Conservation (phyloP, 2,113 vertebrate genomes). For the Ctenomys sociabilis region DNA sequence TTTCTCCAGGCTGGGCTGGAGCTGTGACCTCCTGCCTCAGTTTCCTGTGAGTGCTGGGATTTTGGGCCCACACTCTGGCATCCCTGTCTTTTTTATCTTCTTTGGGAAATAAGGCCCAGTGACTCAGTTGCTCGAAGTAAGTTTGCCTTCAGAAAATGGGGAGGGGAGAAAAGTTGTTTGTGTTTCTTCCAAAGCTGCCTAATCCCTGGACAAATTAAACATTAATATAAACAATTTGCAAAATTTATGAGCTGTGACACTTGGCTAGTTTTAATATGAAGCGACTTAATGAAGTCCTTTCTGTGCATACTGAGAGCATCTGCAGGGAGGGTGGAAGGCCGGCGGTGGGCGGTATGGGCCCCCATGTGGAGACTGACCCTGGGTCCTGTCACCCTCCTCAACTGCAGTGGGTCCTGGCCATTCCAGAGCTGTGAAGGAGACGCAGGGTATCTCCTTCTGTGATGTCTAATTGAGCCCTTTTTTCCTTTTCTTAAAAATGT, state of each 20-base stretch:
- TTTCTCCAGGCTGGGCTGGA: background rate
- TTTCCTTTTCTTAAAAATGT: background rate
- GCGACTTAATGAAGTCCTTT: background rate
- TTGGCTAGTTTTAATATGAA: constrained; percentile 74
- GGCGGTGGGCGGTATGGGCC: no score
- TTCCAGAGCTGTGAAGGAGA: fast-evolving
- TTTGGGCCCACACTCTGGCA: background rate
- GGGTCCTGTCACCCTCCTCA: background rate
- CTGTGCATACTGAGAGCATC: background rate
- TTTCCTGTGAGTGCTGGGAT: background rate
- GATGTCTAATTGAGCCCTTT: background rate
- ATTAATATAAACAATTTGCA: constrained; percentile 77
- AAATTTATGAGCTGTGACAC: constrained; percentile 56
- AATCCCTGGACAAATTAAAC: constrained; percentile 76
- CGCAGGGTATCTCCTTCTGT: fast-evolving
- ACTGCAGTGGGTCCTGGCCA: background rate
- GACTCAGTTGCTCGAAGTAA: background rate
- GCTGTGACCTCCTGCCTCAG: background rate
- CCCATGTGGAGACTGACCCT: background rate
- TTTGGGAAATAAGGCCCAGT: background rate
- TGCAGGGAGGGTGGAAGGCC: fast-evolving
- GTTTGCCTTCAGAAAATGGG: constrained; percentile 43
- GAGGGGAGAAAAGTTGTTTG: background rate
- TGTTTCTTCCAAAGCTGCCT: constrained; percentile 39
- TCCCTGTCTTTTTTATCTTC: background rate